Percentiles rank a stretch among this genome's conserved stretches.
phyloP scores from a whole-genome alignment of 2,888 invertebrate genomes.

The Torymus tubicola region DNA sequence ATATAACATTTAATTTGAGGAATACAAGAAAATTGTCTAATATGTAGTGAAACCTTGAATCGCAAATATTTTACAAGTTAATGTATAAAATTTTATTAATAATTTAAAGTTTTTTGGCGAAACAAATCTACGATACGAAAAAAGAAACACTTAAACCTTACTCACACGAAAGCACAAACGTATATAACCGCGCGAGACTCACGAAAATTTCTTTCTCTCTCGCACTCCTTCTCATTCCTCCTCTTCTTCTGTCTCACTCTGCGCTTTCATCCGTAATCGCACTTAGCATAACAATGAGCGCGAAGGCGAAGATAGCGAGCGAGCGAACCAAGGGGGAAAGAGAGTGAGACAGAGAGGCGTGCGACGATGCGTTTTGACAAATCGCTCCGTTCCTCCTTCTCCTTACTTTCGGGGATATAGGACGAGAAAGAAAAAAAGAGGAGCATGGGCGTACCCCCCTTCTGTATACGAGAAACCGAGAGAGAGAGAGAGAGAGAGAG shows the following conservation, averaged over 20 bases:
- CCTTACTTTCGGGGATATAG: slow-evolving; percentile 61
- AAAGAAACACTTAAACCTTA: no score
- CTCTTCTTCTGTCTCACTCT: slow-evolving; percentile 47
- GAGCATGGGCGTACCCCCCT: slow-evolving; percentile 3
- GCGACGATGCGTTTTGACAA: slow-evolving; percentile 72
- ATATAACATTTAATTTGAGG: slow-evolving; percentile 8
- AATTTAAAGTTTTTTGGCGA: no score
- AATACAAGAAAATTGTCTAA: neutral
- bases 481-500: no score
- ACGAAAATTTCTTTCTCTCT: slow-evolving; percentile 52
- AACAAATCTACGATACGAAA: no score
- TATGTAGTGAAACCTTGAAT: no score
- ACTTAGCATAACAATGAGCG: slow-evolving; percentile 72
- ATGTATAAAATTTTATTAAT: no score
- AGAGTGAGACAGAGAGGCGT: slow-evolving; percentile 57
- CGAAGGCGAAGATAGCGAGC: slow-evolving; percentile 58
- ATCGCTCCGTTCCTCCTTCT: slow-evolving; percentile 66
- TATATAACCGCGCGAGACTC: slow-evolving; percentile 19
- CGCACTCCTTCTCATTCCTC: slow-evolving; percentile 35
- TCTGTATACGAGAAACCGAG: neutral
- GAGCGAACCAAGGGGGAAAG: slow-evolving; percentile 37
- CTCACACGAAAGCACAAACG: no score
- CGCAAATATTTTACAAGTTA: no score
- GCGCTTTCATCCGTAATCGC: slow-evolving; percentile 65
- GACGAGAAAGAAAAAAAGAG: neutral